These are phyloP conservation scores for Neuroterus valhalla DNA, from an alignment of 1,140 invertebrate species.

Conservation along the genomic window DNA sequence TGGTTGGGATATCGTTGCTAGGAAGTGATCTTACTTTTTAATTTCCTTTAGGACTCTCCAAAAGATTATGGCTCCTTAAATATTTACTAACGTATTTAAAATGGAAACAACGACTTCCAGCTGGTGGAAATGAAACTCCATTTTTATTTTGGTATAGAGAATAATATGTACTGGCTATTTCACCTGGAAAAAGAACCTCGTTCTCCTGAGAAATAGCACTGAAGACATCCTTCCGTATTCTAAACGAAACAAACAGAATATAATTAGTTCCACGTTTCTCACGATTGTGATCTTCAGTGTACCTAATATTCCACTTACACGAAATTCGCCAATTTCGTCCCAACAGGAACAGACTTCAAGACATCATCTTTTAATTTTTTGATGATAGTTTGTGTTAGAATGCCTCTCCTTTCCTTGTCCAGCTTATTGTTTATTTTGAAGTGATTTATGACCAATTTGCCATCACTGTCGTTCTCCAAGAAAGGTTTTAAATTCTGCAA, in stretches of 20 bases:
- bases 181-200: not conserved
- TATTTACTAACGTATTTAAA: not conserved
- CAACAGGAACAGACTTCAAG: not conserved
- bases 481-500: not conserved
- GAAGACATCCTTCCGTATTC: not conserved
- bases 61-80: not conserved
- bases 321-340: not conserved
- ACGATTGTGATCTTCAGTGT: no score
- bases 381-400: not conserved
- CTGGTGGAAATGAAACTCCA: not conserved
- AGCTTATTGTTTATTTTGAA: not conserved
- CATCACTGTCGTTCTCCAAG: not conserved
- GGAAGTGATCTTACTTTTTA: not conserved
- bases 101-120: not conserved
- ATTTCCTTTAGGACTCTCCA: not conserved
- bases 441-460: not conserved
- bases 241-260: not conserved
- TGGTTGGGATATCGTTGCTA: not conserved
- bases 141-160: not conserved
- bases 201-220: not conserved
- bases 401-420: not conserved
- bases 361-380: not conserved
- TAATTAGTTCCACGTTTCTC: no score
- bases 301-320: not conserved
- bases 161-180: constrained; percentile 1